Evolutionary conservation across 2,888 invertebrate species (phyloP).

Genomic region (Lycaena phlaeas): DNA sequence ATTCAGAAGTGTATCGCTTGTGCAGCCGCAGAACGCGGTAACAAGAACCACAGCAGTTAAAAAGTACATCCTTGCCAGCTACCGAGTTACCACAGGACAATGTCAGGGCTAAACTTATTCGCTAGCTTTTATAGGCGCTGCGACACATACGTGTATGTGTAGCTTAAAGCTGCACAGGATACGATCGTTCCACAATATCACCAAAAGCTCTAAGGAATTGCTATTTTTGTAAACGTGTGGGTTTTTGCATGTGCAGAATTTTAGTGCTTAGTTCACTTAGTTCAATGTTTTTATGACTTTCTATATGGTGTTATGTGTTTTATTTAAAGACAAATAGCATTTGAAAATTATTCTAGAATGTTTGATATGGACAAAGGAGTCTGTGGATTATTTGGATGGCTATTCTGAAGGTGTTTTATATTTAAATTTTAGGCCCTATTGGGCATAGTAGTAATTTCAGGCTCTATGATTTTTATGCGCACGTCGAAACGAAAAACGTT

Average conservation of each 20-base stretch:
- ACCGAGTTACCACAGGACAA: slow-evolving; percentile 41
- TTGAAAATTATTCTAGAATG: no score
- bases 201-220: slow-evolving; percentile 12
- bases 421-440: no score
- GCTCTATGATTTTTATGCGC: no score
- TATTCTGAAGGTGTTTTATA: no score
- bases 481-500: no score
- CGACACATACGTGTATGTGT: slow-evolving; percentile 48
- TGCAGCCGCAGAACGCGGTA: slow-evolving; percentile 22
- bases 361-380: no score
- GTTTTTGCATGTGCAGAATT: not conserved
- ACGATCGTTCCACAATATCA: slow-evolving; percentile 34
- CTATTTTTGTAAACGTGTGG: not conserved
- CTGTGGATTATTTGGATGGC: no score
- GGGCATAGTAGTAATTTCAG: no score
- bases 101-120: slow-evolving; percentile 57
- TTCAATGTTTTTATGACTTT: no score
- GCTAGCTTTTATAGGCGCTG: slow-evolving; percentile 62
- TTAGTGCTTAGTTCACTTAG: not conserved
- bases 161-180: slow-evolving; percentile 53
- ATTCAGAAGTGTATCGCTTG: slow-evolving; percentile 16
- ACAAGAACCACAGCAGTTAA: slow-evolving; percentile 30
- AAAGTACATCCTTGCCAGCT: slow-evolving; percentile 32
- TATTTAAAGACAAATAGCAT: no score
- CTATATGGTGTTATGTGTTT: no score